A percentile compares a stretch with the other conserved stretches of the same genome.
Conservation (phyloP, 2,797 vertebrate genomes). For the Chelonia mydas region DNA sequence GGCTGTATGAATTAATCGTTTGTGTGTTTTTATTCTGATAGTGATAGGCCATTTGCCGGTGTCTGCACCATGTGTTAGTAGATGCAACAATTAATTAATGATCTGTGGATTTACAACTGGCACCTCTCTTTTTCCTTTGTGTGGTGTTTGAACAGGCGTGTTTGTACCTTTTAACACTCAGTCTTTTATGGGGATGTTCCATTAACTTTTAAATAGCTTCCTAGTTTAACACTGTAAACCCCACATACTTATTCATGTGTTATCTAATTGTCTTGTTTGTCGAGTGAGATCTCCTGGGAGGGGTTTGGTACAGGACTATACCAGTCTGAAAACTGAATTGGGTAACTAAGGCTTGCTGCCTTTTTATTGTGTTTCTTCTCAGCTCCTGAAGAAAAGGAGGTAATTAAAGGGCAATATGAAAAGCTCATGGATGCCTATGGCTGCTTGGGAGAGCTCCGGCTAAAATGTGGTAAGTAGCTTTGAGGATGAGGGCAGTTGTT, state of each 20-base stretch:
- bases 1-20: not conserved
- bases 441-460: constrained; percentile 83
- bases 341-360: constrained; percentile 22
- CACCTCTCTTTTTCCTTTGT: not conserved
- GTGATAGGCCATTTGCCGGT: not conserved
- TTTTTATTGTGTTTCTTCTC: constrained; percentile 61
- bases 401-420: constrained; percentile 83
- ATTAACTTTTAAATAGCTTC: not conserved
- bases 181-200: not conserved
- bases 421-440: constrained; percentile 83
- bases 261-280: constrained; percentile 29
- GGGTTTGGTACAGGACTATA: not conserved
- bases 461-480: constrained; percentile 80
- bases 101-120: not conserved
- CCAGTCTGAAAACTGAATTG: not conserved
- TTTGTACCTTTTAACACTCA: not conserved
- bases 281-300: constrained; percentile 9
- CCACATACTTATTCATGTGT: not conserved
- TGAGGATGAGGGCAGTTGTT: not conserved
- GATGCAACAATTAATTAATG: not conserved
- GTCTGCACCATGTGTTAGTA: not conserved
- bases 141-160: not conserved
- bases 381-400: constrained; percentile 85
- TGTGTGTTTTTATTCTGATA: not conserved
- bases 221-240: not conserved